phyloP scores from a whole-genome alignment of 2,888 invertebrate species.

The Clusia tigrina region DNA sequence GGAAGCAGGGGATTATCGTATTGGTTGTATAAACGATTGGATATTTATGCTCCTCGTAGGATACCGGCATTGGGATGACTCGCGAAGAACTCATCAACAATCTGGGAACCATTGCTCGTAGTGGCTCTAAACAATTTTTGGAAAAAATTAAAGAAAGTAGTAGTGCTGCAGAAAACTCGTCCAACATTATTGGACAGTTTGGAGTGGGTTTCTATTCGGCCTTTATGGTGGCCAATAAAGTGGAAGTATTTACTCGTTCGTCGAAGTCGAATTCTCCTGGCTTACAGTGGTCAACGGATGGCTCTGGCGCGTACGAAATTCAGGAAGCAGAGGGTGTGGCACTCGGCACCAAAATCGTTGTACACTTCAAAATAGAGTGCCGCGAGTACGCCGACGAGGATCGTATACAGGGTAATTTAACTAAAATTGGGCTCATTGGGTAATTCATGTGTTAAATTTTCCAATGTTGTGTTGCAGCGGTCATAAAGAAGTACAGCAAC shows the following conservation, averaged over 20 bases:
- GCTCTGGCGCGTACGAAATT: slow-evolving; percentile 89
- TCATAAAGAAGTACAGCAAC: slow-evolving; percentile 96
- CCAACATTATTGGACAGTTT: slow-evolving; percentile 94
- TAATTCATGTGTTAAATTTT: background rate
- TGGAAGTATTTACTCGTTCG: slow-evolving; percentile 88
- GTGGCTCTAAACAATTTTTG: slow-evolving; percentile 93
- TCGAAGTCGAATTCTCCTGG: slow-evolving; percentile 73
- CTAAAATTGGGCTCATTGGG: no score
- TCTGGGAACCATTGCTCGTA: slow-evolving; percentile 94
- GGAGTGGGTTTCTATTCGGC: slow-evolving; percentile 98
- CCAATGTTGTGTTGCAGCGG: slow-evolving; percentile 67
- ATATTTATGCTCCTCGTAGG: slow-evolving; percentile 66
- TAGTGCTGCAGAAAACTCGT: slow-evolving; percentile 69
- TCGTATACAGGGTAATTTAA: slow-evolving; percentile 73
- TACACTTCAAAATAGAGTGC: slow-evolving; percentile 87
- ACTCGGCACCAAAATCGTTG: slow-evolving; percentile 90
- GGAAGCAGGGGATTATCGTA: no score
- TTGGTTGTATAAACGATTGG: background rate
- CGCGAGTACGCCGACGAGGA: slow-evolving; percentile 90
- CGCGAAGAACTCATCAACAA: slow-evolving; percentile 89
- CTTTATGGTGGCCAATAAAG: slow-evolving; percentile 96
- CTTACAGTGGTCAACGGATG: slow-evolving; percentile 90
- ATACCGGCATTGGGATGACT: slow-evolving; percentile 95
- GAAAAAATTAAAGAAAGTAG: slow-evolving; percentile 80
- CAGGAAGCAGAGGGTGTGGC: slow-evolving; percentile 84